These are phyloP conservation scores for Oreochromis mossambicus DNA, from an alignment of 2,797 vertebrate genomes.

Conservation along the genomic window DNA sequence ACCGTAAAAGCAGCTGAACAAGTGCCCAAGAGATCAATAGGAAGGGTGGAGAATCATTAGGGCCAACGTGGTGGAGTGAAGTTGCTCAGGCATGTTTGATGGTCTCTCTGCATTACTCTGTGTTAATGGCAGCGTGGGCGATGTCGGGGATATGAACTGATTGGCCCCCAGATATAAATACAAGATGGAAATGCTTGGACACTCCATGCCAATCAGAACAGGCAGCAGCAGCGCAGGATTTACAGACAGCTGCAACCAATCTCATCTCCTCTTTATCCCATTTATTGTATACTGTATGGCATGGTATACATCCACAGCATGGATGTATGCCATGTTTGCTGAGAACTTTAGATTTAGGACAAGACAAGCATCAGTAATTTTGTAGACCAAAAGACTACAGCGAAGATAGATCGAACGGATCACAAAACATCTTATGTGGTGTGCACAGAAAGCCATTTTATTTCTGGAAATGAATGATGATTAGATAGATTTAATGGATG, in stretches of 20 bases:
- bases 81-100: slow-evolving; percentile 52
- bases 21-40: slow-evolving; percentile 22
- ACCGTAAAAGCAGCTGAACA: slow-evolving; percentile 22
- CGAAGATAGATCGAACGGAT: neutral
- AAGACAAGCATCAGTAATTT: slow-evolving; percentile 24
- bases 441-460: neutral
- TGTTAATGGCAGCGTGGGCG: slow-evolving; percentile 49
- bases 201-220: slow-evolving; percentile 15
- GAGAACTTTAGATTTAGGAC: slow-evolving; percentile 10
- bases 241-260: slow-evolving; percentile 17
- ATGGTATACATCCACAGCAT: neutral
- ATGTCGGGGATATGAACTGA: slow-evolving; percentile 50
- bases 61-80: slow-evolving; percentile 16
- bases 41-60: slow-evolving; percentile 31
- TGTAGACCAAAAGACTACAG: neutral
- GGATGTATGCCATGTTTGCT: neutral
- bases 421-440: neutral
- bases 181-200: slow-evolving; percentile 17
- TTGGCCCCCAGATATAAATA: slow-evolving; percentile 55
- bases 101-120: slow-evolving; percentile 46
- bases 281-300: neutral
- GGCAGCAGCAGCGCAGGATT: slow-evolving; percentile 34
- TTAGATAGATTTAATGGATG: neutral
- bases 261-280: neutral
- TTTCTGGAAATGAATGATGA: neutral